Evolutionary conservation across 1,140 invertebrate species (phyloP).

Genomic region (Oscheius sp.): DNA sequence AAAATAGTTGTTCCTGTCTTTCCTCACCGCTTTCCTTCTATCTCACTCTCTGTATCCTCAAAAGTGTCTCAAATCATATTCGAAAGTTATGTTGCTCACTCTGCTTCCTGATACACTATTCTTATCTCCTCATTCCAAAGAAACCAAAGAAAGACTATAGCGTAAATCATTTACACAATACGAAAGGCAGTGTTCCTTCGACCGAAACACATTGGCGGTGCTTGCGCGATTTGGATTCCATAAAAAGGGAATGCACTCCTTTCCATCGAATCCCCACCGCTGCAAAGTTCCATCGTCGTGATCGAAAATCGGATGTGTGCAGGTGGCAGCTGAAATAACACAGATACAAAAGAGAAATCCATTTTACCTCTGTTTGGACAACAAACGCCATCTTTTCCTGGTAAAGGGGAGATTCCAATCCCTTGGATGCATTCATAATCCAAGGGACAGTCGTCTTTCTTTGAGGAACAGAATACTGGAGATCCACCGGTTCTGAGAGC

Average conservation of each 20-base stretch:
- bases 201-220: constrained; percentile 32
- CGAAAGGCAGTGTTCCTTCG: constrained; percentile 32
- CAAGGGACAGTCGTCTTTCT: constrained; percentile 27
- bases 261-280: constrained; percentile 36
- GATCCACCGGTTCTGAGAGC: constrained; percentile 19
- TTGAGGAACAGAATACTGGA: constrained; percentile 26
- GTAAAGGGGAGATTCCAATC: constrained; percentile 14
- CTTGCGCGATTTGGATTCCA: constrained; percentile 34
- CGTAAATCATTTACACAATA: constrained; percentile 24
- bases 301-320: constrained; percentile 24
- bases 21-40: too few relatives aligned
- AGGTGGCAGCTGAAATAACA: constrained; percentile 22
- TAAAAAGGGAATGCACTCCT: constrained; percentile 25
- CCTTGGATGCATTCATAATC: constrained; percentile 39
- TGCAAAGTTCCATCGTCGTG: constrained; percentile 30
- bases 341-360: not conserved
- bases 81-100: too few relatives aligned
- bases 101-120: too few relatives aligned
- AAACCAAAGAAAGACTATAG: not conserved
- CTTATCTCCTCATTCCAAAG: not conserved
- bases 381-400: constrained; percentile 34
- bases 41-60: too few relatives aligned
- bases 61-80: too few relatives aligned
- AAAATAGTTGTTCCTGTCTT: too few relatives aligned
- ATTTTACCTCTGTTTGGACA: constrained; percentile 30